These are phyloP conservation scores for Chaetops frenatus DNA, from an alignment of 2,113 vertebrate genomes.

Conservation along the genomic window DNA sequence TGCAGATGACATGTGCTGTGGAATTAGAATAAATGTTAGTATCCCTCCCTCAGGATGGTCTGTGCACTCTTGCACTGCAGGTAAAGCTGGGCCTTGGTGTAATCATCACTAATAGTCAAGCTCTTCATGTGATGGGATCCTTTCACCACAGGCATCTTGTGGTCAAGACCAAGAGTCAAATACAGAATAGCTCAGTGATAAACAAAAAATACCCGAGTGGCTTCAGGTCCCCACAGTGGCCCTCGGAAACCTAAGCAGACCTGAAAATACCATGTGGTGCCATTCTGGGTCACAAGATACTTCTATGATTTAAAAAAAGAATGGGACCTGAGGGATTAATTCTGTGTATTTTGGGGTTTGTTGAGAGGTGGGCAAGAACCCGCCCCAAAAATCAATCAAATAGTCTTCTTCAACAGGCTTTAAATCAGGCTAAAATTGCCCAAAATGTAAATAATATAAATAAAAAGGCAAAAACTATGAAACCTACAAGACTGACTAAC, in stretches of 20 bases:
- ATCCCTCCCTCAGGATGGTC: neutral
- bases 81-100: neutral
- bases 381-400: neutral
- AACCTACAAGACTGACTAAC: neutral
- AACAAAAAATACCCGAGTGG: neutral
- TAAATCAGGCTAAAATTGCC: neutral
- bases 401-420: neutral
- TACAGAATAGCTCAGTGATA: neutral
- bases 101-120: neutral
- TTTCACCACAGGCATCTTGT: neutral
- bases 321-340: neutral
- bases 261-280: neutral
- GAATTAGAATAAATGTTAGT: neutral
- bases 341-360: neutral
- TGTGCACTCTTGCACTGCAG: neutral
- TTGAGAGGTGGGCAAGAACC: neutral
- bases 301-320: neutral
- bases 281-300: neutral
- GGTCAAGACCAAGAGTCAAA: neutral
- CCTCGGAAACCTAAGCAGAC: neutral
- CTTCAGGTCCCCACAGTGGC: neutral
- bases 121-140: neutral
- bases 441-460: neutral
- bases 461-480: neutral
- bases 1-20: rapidly evolving